Percentiles rank a stretch among this genome's conserved stretches.
Conservation (phyloP, 2,888 invertebrate genomes). For the Ichneumon xanthorius region DNA sequence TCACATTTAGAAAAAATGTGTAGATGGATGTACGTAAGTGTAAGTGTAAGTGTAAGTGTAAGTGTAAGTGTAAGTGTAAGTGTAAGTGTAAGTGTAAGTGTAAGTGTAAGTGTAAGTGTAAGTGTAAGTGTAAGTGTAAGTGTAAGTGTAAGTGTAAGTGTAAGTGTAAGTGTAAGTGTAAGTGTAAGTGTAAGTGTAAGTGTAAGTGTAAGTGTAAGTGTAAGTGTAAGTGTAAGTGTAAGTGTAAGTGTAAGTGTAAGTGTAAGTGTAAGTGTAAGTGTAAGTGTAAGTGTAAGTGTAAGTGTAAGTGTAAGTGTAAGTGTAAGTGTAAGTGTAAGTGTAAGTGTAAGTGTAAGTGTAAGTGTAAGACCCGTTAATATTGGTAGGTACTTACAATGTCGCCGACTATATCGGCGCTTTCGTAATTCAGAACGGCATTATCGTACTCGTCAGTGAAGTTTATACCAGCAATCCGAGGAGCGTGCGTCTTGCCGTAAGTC, state of each 20-base stretch:
- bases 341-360: not conserved
- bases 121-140: not conserved
- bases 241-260: not conserved
- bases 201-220: not conserved
- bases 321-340: not conserved
- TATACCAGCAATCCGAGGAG: constrained; percentile 69
- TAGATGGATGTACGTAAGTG: not conserved
- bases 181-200: not conserved
- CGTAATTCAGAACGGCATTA: constrained; percentile 70
- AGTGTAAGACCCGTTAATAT: not conserved
- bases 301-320: not conserved
- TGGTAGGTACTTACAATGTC: constrained; percentile 72
- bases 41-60: not conserved
- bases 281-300: not conserved
- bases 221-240: no score
- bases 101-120: not conserved
- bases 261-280: not conserved
- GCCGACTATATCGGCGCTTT: constrained; percentile 75
- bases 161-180: not conserved
- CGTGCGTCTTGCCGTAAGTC: constrained; percentile 69
- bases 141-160: not conserved
- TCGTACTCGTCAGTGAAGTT: constrained; percentile 68
- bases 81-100: not conserved
- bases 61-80: not conserved
- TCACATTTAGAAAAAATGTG: no score